A percentile compares a stretch with the other conserved stretches of the same genome.
These are phyloP conservation scores for Heteropelma amictum DNA, from an alignment of 2,888 invertebrate genomes.

Conservation along the genomic window DNA sequence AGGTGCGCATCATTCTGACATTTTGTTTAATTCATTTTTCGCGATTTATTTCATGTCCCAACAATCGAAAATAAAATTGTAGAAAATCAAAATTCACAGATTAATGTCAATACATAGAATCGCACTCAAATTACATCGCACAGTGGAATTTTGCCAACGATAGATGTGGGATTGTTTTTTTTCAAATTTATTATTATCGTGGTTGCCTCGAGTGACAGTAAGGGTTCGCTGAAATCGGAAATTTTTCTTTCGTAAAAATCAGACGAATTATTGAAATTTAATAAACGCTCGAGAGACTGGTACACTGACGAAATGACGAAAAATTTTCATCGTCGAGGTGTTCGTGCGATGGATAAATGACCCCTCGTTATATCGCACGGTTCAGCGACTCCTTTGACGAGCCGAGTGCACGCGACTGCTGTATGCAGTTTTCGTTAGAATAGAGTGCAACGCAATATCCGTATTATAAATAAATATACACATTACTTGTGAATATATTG, in stretches of 20 bases:
- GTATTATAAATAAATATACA: conserved; percentile 6
- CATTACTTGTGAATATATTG: background rate
- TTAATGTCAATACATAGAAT: too few relatives aligned
- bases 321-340: background rate
- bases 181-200: too few relatives aligned
- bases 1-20: conserved; percentile 12
- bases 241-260: too few relatives aligned
- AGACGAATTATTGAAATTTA: background rate
- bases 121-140: too few relatives aligned
- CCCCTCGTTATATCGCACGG: conserved; percentile 12
- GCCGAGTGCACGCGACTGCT: conserved; percentile 38
- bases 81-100: too few relatives aligned
- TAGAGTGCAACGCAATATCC: conserved; percentile 45
- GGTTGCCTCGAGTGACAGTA: too few relatives aligned
- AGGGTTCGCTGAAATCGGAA: too few relatives aligned
- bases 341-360: background rate
- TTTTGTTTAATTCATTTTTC: background rate
- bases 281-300: background rate
- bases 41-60: background rate
- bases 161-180: too few relatives aligned
- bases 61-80: too few relatives aligned
- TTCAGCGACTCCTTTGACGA: conserved; percentile 26
- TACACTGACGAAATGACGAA: background rate
- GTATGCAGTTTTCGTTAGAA: conserved; percentile 28
- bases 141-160: too few relatives aligned